These are phyloP conservation scores for Anthophora plumipes DNA, from an alignment of 2,888 invertebrate genomes.

Conservation along the genomic window DNA sequence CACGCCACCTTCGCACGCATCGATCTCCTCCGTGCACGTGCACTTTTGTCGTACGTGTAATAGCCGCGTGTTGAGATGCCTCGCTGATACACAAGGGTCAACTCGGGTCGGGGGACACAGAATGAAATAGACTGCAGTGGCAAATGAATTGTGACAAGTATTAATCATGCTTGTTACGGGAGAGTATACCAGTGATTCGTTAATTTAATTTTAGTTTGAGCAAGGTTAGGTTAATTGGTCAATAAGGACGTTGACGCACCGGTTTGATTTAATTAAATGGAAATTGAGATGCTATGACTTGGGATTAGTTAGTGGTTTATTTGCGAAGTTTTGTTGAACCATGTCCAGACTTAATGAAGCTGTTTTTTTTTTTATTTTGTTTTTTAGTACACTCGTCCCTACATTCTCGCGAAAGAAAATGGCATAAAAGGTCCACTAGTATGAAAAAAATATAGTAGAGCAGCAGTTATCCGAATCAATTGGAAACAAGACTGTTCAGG, in stretches of 20 bases:
- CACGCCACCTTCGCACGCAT: conserved; percentile 21
- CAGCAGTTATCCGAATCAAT: too few relatives aligned
- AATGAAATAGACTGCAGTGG: conserved; percentile 44
- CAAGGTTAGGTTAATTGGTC: neutral
- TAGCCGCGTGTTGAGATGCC: conserved; percentile 23
- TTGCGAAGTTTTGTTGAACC: too few relatives aligned
- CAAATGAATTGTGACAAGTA: conserved; percentile 26
- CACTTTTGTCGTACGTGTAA: conserved; percentile 43
- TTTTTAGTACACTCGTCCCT: too few relatives aligned
- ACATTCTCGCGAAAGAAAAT: too few relatives aligned
- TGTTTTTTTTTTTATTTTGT: too few relatives aligned
- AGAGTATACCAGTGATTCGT: neutral
- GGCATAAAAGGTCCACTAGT: too few relatives aligned
- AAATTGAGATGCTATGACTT: too few relatives aligned
- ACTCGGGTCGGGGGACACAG: conserved; percentile 44
- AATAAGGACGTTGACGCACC: neutral
- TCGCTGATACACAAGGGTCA: conserved; percentile 28
- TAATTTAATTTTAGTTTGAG: neutral
- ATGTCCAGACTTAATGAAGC: too few relatives aligned
- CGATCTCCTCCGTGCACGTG: neutral
- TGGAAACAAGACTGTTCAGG: too few relatives aligned
- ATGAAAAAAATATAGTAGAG: too few relatives aligned
- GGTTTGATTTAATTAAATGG: too few relatives aligned
- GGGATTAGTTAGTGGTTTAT: too few relatives aligned
- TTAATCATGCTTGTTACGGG: conserved; percentile 15